Evolutionary conservation across 2,888 invertebrate species (phyloP), one percentile per base, ranked within the genome.

Genomic region (Sympetrum striolatum): DNA sequence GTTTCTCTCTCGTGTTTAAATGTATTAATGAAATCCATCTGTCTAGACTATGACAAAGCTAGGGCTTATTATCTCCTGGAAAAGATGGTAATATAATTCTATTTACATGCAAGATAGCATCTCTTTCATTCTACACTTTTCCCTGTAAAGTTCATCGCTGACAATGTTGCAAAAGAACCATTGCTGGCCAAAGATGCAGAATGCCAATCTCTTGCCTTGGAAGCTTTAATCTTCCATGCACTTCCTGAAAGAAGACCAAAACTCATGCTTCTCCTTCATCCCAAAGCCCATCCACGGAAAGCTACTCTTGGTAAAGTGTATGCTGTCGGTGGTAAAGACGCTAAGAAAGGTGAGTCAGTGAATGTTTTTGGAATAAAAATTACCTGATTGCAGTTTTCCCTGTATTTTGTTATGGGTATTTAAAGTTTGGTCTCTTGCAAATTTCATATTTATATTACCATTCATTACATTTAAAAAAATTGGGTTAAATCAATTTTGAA

Each of bases 261-360:
- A 37, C 86, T 86, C 12, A 93, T 93, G 90, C 95, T 97, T 91
- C 95, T 98, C 92, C 96, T 97, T 92, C 97, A 97, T 35, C 96
- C 96, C 91, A 95, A 98, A 91, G 98, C 98, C 0, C 96, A 97
- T 92, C 98, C 98, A 0, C 95, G 99, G 90, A 98, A 98, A 93
- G 98, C 98, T 0, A 98, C 98, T 0, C 97, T 98, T 90, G 98
- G 98, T 3, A 95, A 96, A 90, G 95, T 99, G 91, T 95, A 98
- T 92, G 97, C 98, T 91, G 97, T 98, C 31, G 98, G 98, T 39
- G 98, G 98, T 91, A 98, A 98, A 97, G 98, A 98, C 94, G 97
- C 97, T 90, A 97, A 97, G 93, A 98, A 98, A 95, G 96, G 96
- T 95, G 92, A 86, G 44, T 90, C 90, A 81, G 2, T 73, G 22